Evolutionary conservation across 2,888 invertebrate species (phyloP).

Genomic region (Electrophaes corylata): DNA sequence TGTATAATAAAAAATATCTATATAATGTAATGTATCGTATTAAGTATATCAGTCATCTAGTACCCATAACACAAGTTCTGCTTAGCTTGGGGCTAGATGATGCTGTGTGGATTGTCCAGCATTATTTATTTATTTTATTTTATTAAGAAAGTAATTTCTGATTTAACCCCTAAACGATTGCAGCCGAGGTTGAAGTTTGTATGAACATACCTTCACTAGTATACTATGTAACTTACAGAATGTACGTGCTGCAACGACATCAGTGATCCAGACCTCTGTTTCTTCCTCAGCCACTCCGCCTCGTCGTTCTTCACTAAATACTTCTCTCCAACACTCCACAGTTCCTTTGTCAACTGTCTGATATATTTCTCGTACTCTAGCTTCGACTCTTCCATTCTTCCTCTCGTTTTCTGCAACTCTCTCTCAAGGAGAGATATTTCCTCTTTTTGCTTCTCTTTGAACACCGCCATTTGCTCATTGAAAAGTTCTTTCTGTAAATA

Average conservation of each 20-base stretch:
- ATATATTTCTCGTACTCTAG: slow-evolving; percentile 71
- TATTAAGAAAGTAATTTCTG: too few relatives aligned
- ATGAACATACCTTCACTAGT: too few relatives aligned
- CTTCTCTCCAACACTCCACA: slow-evolving; percentile 86
- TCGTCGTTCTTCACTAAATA: slow-evolving; percentile 83
- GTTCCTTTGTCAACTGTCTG: slow-evolving; percentile 78
- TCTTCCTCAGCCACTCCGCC: slow-evolving; percentile 76
- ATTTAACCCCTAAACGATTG: too few relatives aligned
- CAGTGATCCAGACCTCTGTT: slow-evolving; percentile 68
- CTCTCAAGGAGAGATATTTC: slow-evolving; percentile 77
- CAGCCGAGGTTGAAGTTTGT: too few relatives aligned
- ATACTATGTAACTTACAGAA: slow-evolving; percentile 69
- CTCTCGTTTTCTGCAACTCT: slow-evolving; percentile 79
- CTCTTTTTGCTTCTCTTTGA: slow-evolving; percentile 79
- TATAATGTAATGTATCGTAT: too few relatives aligned
- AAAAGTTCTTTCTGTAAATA: slow-evolving; percentile 84
- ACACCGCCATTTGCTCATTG: slow-evolving; percentile 84
- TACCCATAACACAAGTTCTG: too few relatives aligned
- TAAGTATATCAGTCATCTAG: too few relatives aligned
- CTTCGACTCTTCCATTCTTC: slow-evolving; percentile 71
- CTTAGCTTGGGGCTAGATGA: too few relatives aligned
- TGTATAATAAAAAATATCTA: too few relatives aligned
- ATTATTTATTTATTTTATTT: too few relatives aligned
- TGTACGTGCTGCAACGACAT: slow-evolving; percentile 77
- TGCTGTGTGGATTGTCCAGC: too few relatives aligned